Percentiles rank a stretch among this genome's conserved stretches.
Evolutionary conservation across 2,797 vertebrate genomes (phyloP).

Genomic region (Alexandromys oeconomus): DNA sequence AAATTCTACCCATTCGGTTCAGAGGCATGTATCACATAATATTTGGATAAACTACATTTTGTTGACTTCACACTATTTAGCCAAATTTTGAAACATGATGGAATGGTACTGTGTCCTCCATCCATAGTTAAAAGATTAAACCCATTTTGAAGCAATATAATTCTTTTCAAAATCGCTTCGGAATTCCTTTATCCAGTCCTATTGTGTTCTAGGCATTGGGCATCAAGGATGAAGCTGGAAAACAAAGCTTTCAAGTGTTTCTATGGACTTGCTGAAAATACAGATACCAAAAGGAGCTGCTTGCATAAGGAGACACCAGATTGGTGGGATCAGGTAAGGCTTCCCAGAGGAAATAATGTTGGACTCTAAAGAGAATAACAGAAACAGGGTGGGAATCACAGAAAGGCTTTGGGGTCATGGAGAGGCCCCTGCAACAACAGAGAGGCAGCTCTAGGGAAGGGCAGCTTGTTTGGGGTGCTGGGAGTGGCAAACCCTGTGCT

Average conservation of each 20-base stretch:
- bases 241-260: background rate
- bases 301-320: background rate
- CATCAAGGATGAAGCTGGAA: background rate
- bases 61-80: conserved; percentile 80
- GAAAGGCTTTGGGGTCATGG: background rate
- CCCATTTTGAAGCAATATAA: background rate
- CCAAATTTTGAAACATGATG: conserved; percentile 75
- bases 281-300: background rate
- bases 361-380: background rate
- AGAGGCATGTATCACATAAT: conserved; percentile 55
- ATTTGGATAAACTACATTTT: conserved; percentile 83
- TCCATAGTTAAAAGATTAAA: background rate
- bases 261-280: background rate
- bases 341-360: background rate
- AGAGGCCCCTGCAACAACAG: fast-evolving
- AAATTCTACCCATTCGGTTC: background rate
- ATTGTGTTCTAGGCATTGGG: background rate
- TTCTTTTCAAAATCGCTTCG: background rate
- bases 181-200: background rate
- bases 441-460: background rate
- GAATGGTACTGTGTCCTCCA: background rate
- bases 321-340: background rate
- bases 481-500: background rate
- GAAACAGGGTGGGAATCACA: background rate
- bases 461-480: background rate